Evolutionary conservation across 2,113 vertebrate genomes (phyloP).

Genomic region (Ailuropoda melanoleuca): DNA sequence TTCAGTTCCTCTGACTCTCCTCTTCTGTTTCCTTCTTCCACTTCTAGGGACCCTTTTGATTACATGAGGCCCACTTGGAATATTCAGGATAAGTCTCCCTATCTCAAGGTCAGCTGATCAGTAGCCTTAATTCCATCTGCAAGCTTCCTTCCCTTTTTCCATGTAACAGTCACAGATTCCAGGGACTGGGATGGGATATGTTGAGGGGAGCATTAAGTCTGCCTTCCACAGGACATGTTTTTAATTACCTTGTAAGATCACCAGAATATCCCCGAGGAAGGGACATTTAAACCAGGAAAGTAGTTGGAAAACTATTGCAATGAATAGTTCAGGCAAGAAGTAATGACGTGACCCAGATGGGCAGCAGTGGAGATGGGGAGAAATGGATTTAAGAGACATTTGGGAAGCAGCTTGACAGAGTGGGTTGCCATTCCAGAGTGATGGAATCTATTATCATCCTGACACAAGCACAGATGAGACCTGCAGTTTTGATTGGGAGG

Average conservation of each 20-base stretch:
- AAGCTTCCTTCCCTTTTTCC: neutral
- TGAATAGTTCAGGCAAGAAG: neutral
- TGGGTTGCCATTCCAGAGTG: too few species aligned
- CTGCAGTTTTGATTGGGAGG: neutral
- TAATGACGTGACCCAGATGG: neutral
- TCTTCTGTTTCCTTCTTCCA: neutral
- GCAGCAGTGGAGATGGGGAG: neutral
- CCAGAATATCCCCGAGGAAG: neutral
- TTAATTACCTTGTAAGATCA: neutral
- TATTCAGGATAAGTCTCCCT: neutral
- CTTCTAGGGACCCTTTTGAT: neutral
- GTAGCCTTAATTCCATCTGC: neutral
- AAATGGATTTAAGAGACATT: neutral
- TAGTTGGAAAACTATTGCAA: neutral
- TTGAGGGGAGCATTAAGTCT: neutral
- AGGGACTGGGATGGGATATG: neutral
- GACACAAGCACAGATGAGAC: neutral
- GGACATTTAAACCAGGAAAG: neutral
- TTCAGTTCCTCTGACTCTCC: neutral
- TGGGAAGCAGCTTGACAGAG: neutral
- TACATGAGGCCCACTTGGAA: neutral
- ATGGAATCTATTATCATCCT: neutral
- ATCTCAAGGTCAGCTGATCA: too few species aligned
- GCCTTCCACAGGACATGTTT: neutral
- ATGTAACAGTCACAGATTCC: neutral